Conservation (phyloP, 2,888 invertebrate genomes). For the Andrena bucephala region DNA sequence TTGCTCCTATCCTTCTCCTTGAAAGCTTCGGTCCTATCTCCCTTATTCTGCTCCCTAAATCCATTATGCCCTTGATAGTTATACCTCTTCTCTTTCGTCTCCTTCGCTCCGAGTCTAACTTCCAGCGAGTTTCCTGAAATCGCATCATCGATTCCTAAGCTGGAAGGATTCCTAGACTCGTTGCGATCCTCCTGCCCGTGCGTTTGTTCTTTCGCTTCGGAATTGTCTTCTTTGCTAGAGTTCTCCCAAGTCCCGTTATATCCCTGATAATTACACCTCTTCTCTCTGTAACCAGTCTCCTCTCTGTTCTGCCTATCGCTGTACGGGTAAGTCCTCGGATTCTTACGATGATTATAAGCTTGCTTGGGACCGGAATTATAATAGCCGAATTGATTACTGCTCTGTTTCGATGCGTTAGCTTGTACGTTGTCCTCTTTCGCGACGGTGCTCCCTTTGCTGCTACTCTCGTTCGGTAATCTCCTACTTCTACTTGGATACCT, state of each 20-base stretch:
- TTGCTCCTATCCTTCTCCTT: constrained; percentile 69
- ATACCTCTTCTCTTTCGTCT: constrained; percentile 69
- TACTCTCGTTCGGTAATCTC: not conserved
- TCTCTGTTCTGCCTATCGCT: constrained; percentile 60
- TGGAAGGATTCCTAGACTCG: constrained; percentile 57
- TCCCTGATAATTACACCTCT: constrained; percentile 72
- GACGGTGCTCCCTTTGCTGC: not conserved
- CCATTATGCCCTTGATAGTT: constrained; percentile 72
- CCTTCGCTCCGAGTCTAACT: constrained; percentile 61
- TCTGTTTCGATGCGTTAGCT: constrained; percentile 19
- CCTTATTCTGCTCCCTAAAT: constrained; percentile 61
- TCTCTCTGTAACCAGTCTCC: constrained; percentile 69
- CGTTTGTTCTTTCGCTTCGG: constrained; percentile 17
- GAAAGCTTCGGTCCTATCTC: constrained; percentile 64
- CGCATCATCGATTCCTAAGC: not conserved
- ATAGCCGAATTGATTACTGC: constrained; percentile 33
- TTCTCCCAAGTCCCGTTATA: constrained; percentile 66
- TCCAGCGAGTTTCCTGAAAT: not conserved
- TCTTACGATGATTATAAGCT: constrained; percentile 44
- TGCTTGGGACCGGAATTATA: constrained; percentile 54
- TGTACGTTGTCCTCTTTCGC: constrained; percentile 11
- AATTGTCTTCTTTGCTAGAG: constrained; percentile 53
- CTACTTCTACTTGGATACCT: constrained; percentile 16
- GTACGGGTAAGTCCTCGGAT: constrained; percentile 54
- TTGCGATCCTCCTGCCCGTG: constrained; percentile 14